Evolutionary conservation across 2,113 vertebrate species (phyloP).

Genomic region (Brachyhypopomus occidentalis): DNA sequence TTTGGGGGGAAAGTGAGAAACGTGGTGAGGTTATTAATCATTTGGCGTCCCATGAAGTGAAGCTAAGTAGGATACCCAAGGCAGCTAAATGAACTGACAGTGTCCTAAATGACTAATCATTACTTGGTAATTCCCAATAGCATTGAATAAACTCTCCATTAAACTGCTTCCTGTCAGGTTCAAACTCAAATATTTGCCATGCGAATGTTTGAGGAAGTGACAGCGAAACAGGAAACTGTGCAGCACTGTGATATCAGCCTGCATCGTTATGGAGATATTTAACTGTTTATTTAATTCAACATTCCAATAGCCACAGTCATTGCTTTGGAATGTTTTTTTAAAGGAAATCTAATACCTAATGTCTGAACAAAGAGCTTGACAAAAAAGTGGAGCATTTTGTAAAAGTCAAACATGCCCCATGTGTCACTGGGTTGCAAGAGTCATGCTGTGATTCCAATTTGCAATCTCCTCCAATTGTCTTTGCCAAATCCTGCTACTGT

Average conservation of each 20-base stretch:
- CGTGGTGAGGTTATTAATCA: not conserved
- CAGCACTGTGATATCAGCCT: conserved; percentile 35
- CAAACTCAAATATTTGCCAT: not conserved
- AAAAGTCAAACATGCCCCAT: conserved; percentile 2
- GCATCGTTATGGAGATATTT: conserved; percentile 23
- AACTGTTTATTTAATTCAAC: conserved; percentile 16
- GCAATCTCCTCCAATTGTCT: conserved; percentile 21
- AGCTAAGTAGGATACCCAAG: not conserved
- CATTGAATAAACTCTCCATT: conserved; percentile 39
- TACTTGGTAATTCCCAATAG: not conserved
- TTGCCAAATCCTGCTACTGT: conserved; percentile 55
- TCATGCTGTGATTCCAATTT: conserved; percentile 48
- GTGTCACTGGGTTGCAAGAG: conserved; percentile 29
- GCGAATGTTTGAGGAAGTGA: conserved; percentile 40
- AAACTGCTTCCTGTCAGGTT: conserved; percentile 25
- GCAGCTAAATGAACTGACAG: not conserved
- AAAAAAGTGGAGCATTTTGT: conserved; percentile 17
- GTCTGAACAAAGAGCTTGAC: not conserved
- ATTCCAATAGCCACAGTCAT: conserved; percentile 15
- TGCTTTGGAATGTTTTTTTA: conserved; percentile 20
- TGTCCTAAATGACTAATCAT: not conserved
- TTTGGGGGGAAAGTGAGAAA: not conserved
- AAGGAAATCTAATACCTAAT: conserved; percentile 13
- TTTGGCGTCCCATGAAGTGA: not conserved
- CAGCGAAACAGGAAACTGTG: conserved; percentile 50